Base-by-base conservation (phyloP, 2,797 vertebrate species). In the Avahi laniger region DNA sequence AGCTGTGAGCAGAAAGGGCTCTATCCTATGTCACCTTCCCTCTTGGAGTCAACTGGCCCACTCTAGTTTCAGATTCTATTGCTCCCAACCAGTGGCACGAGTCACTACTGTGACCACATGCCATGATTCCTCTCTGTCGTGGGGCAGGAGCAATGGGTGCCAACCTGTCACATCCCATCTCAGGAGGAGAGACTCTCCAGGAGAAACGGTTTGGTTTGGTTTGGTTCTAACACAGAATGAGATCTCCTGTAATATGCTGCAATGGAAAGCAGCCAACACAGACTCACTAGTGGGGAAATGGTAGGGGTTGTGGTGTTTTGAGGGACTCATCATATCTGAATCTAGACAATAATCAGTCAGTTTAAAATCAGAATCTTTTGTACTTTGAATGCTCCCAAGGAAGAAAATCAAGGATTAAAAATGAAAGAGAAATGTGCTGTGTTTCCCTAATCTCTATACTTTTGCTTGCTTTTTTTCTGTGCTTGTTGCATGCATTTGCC, bases 391-490 rank as follows among this genome's bases (percentile, higher is more conserved):
- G 65, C 72, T 85, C 33, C 57, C 5, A 15, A 46, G 7, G 18
- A 61, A 50, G 65, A 48, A 57, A 91, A 52, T 70, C 24, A 65
- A 87, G 57, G 30, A 94, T 67, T 91, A 30, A 85, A 89, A 65
- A 79, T 35, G 80, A 93, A 73, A 84, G 57, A 41, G 80, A 93
- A 92, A 80, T 43, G 14, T 76, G 63, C 70, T 81, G 3, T 10
- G 24, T 79, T 89, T 93, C 35, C 79, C 78, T 94, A 75, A 67
- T 33, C 69, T n/a, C 91, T 75, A 26, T 17, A 78, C 43, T 89
- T 89, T 59, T 96, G 92, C 97, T 95, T 97, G 96, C 35, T 75
- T 85, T 46, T 54, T 84, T 35, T 17, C 90, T 95, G 78, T 96
- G 93, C 65, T 96, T 92, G 57, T 81, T 95, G 91, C 95, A 96